Evolutionary conservation across 2,797 vertebrate genomes (phyloP).

Genomic region (Falco cherrug): DNA sequence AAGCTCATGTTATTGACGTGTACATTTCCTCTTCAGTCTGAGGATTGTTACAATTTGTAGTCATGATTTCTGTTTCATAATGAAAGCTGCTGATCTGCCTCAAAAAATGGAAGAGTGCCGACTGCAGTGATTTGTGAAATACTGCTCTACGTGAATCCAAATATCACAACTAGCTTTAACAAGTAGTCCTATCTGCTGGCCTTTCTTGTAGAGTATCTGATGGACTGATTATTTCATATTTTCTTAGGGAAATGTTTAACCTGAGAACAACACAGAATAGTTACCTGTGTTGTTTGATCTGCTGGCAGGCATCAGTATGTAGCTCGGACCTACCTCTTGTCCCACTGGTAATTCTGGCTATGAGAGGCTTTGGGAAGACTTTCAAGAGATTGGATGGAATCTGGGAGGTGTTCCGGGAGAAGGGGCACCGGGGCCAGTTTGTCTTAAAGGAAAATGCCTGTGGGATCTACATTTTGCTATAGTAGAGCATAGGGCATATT

Average conservation of each 20-base stretch:
- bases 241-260: neutral
- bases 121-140: neutral
- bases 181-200: neutral
- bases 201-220: neutral
- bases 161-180: neutral
- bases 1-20: neutral
- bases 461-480: neutral
- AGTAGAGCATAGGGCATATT: neutral
- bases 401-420: neutral
- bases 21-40: neutral
- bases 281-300: neutral
- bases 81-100: neutral
- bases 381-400: neutral
- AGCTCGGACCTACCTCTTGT: neutral
- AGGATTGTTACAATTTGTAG: neutral
- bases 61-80: neutral
- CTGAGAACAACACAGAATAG: neutral
- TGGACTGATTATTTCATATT: neutral
- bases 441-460: neutral
- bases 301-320: neutral
- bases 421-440: fast-evolving
- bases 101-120: neutral
- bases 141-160: neutral
- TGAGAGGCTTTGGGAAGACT: neutral
- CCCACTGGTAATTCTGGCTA: fast-evolving